Evolutionary conservation across 2,113 vertebrate genomes (phyloP), one percentile per base, ranked within the genome.

Genomic region (Ceuthmochares aereus): DNA sequence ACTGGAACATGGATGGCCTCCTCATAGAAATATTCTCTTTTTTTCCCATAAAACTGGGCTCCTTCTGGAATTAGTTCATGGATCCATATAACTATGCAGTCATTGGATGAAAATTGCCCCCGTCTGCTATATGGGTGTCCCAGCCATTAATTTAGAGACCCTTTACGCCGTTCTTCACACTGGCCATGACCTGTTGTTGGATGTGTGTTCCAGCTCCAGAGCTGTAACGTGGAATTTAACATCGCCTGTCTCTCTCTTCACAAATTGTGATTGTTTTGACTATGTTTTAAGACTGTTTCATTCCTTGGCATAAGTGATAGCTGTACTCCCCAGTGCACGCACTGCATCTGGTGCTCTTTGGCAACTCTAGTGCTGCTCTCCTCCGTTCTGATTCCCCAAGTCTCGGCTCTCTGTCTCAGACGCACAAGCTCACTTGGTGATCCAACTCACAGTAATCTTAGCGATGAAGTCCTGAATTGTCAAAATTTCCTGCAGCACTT

Each of bases 101-200:
- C 14, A 37, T 12, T 60, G 34, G 5, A 9, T 59, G 47, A 72
- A 72, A 51, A 9, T 27, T 77, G 11, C 7, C 54, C 17, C 3
- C 1, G 2, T 69, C 40, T 64, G 17, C 76, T 58, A 19, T 25
- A 12, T 51, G 17, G 49, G 52, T 29, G 40, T 51, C 70, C 27
- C 36, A n/a, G 2, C 1, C 45, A 23, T 30, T 42, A 21, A 17
- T 17, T 54, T 32, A 6, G 40, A 56, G 45, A 64, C 4, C 15
- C 13, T 59, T 60, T 5, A 2, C 42, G 34, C 23, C 0, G 0
- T 34, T 67, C 32, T 42, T 89, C 43, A 26, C 22, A 4, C 5
- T 56, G 59, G 8, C 45, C 0, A 0, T 56, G 34, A 19, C 36
- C 22, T 59, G 26, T 13, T 66, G 36, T 27, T 90, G 49, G 47